Base-by-base conservation (phyloP, 2,113 vertebrate species). In the Sterna hirundo region DNA sequence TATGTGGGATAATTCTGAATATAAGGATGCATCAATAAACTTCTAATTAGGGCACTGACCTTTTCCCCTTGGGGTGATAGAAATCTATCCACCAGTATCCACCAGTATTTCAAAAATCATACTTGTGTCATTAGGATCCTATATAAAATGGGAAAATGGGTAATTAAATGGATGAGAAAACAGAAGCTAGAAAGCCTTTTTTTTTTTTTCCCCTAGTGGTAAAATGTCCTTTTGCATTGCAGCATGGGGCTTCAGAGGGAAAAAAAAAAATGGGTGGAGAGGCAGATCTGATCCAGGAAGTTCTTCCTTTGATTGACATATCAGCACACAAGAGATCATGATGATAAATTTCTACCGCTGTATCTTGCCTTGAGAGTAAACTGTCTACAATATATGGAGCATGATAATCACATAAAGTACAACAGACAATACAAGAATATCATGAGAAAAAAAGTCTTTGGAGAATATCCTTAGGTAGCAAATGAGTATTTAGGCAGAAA, bases 1-100 rank as follows among this genome's bases (percentile, higher is more conserved):
- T 94, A 80, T 74, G 68, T 88, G 27, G 46, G 78, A 62, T 90
- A 88, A 95, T 94, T 90, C 72, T 69, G 15, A 87, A 96, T 96
- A 85, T 58, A 83, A 94, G 57, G 40, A 77, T 54, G 21, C 55
- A 90, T 86, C 81, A 88, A 76, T 46, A 88, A 92, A 96, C 55
- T 97, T 93, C 42, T 94, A 72, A 88, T 93, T 92, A 84, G 14
- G 60, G 10, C 65, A 90, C 19, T 92, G 77, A 65, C 10, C 38
- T 95, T 94, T 96, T 92, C 57, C 60, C 47, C 38, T 82, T 81
- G 40, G 26, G 60, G 55, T 52, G 34, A 54, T 57, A 83, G 38
- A 91, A 94, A 82, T 84, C 54, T 69, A 30, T 36, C 57, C 40
- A 44, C 26, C 47, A 52, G 15, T 71, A 34, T 38, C 55, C n/a